phyloP scores from a whole-genome alignment of 92 coral and sea anemone genomes.

The Zoanthus sansibaricus region DNA sequence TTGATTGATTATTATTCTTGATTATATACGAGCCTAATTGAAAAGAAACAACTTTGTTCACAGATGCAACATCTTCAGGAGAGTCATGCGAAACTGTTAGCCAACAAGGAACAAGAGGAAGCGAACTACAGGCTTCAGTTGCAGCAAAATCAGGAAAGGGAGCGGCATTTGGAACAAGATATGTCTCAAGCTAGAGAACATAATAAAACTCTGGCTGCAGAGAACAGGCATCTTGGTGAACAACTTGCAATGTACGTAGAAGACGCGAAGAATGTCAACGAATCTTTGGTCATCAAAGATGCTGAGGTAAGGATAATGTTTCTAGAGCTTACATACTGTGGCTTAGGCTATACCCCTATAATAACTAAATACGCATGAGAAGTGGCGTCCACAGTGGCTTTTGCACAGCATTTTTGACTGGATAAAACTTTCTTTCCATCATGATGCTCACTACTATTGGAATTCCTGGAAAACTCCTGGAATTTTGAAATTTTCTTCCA shows the following conservation, averaged over 20 bases:
- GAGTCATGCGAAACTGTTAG: slow-evolving; percentile 83
- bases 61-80: slow-evolving; percentile 95
- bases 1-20: too few relatives aligned
- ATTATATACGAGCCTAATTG: too few relatives aligned
- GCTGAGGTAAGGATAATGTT: slow-evolving; percentile 78
- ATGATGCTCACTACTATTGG: too few relatives aligned
- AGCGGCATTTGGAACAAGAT: slow-evolving; percentile 70
- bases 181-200: slow-evolving; percentile 77
- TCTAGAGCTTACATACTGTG: not conserved
- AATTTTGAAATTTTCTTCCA: too few relatives aligned
- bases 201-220: slow-evolving; percentile 61
- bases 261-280: slow-evolving; percentile 80
- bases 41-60: not conserved
- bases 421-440: too few relatives aligned
- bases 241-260: slow-evolving; percentile 82
- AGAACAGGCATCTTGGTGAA: slow-evolving; percentile 74
- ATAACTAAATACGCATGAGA: too few relatives aligned
- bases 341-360: too few relatives aligned
- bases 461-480: too few relatives aligned
- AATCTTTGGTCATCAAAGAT: slow-evolving; percentile 91
- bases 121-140: slow-evolving; percentile 81
- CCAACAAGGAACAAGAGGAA: slow-evolving; percentile 87
- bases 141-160: slow-evolving; percentile 73
- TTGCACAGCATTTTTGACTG: too few relatives aligned
- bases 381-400: too few relatives aligned